Conservation (phyloP, 2,888 invertebrate species). For the Subacronicta megacephala region DNA sequence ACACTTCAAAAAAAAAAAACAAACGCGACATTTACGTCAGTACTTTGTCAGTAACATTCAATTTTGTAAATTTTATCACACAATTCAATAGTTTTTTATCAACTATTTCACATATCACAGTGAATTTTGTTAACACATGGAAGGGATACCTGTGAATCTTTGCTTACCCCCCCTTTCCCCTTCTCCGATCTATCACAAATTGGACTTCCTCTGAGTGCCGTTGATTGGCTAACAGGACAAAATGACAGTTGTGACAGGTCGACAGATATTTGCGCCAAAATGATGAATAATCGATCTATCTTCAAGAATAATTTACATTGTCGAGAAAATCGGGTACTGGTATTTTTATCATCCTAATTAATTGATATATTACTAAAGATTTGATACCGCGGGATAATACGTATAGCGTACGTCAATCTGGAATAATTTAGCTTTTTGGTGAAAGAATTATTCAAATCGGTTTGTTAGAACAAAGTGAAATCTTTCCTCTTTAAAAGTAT, state of each 20-base stretch:
- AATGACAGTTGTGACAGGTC: slow-evolving; percentile 6
- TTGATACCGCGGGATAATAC: too few species aligned
- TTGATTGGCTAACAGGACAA: background rate
- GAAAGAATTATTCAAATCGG: too few species aligned
- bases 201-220: background rate
- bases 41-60: background rate
- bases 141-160: slow-evolving; percentile 4
- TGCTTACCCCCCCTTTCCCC: background rate
- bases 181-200: background rate
- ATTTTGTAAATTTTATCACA: background rate
- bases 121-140: background rate
- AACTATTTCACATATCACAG: background rate
- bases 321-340: too few species aligned
- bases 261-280: slow-evolving; percentile 1
- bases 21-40: background rate
- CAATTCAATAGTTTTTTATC: background rate
- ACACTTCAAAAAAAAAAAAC: background rate
- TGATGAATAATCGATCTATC: background rate
- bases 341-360: too few species aligned
- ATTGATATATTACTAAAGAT: too few species aligned
- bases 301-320: too few species aligned
- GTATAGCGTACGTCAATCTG: too few species aligned
- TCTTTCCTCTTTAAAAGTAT: too few species aligned
- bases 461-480: too few species aligned
- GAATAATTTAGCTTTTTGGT: too few species aligned